A percentile compares a stretch with the other conserved stretches of the same genome.
Conservation (phyloP, 1,140 invertebrate species). For the Caenorhabditis briggsae region DNA sequence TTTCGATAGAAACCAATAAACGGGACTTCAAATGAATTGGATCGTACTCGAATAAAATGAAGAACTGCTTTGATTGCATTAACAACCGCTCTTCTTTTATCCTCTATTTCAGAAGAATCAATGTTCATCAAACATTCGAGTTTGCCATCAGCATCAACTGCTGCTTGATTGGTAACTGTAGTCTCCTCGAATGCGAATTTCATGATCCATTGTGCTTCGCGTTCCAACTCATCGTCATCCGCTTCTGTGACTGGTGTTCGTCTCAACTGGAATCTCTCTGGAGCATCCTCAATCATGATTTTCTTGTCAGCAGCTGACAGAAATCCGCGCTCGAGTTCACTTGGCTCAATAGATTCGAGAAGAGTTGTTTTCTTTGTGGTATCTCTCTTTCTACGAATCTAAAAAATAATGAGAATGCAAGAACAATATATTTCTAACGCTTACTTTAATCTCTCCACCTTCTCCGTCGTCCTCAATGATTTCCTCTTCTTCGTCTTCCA, state of each 20-base stretch:
- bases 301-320: slow-evolving; percentile 94
- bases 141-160: background rate
- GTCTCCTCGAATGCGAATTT: slow-evolving; percentile 90
- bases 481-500: slow-evolving; percentile 82
- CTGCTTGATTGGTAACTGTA: slow-evolving; percentile 83
- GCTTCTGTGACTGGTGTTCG: slow-evolving; percentile 86
- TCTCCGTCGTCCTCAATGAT: slow-evolving; percentile 83
- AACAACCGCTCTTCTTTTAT: slow-evolving; percentile 4
- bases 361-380: slow-evolving; percentile 83
- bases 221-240: slow-evolving; percentile 87
- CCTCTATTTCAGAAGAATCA: background rate
- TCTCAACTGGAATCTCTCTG: slow-evolving; percentile 86
- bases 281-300: slow-evolving; percentile 81
- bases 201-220: slow-evolving; percentile 98
- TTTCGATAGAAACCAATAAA: slow-evolving; percentile 99
- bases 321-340: slow-evolving; percentile 93
- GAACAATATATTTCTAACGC: background rate
- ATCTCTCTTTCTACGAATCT: slow-evolving; percentile 36
- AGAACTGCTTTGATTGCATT: slow-evolving; percentile 26
- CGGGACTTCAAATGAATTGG: slow-evolving; percentile 82
- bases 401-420: slow-evolving; percentile 15
- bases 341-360: slow-evolving; percentile 88
- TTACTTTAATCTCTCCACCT: slow-evolving; percentile 72
- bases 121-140: slow-evolving; percentile 33
- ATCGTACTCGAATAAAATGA: slow-evolving; percentile 13